Evolutionary conservation across 2,797 vertebrate species (phyloP).

Genomic region (Mastacembelus armatus): DNA sequence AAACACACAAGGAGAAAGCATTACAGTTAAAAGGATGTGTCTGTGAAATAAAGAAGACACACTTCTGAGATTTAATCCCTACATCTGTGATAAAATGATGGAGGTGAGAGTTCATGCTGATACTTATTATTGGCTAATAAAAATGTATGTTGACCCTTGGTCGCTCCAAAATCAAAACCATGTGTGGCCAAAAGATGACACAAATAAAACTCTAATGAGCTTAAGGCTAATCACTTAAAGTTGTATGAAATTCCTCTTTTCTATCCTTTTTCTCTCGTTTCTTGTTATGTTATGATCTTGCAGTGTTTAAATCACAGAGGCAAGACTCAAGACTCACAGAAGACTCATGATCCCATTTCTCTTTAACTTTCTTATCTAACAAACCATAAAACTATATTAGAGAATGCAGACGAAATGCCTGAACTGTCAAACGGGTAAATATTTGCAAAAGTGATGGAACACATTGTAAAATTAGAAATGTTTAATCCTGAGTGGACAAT

Average conservation of each 20-base stretch:
- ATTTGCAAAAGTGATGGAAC: constrained; percentile 13
- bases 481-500: constrained; percentile 23
- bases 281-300: constrained; percentile 9
- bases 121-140: constrained; percentile 72
- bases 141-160: constrained; percentile 68
- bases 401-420: constrained; percentile 18
- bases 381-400: constrained; percentile 28
- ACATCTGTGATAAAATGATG: constrained; percentile 24
- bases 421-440: constrained; percentile 7
- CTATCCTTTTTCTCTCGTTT: constrained; percentile 1
- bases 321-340: background rate
- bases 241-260: constrained; percentile 25
- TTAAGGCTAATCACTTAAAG: constrained; percentile 35
- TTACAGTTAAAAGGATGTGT: constrained; percentile 10
- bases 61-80: constrained; percentile 7
- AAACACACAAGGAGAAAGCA: background rate
- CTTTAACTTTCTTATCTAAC: constrained; percentile 2
- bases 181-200: constrained; percentile 69
- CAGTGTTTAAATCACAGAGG: constrained; percentile 34
- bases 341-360: background rate
- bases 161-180: constrained; percentile 76
- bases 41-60: constrained; percentile 28
- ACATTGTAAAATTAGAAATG: constrained; percentile 36
- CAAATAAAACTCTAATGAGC: constrained; percentile 60
- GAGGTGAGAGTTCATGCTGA: constrained; percentile 73